Conservation (phyloP, 2,888 invertebrate genomes). For the Sabatieria punctata region DNA sequence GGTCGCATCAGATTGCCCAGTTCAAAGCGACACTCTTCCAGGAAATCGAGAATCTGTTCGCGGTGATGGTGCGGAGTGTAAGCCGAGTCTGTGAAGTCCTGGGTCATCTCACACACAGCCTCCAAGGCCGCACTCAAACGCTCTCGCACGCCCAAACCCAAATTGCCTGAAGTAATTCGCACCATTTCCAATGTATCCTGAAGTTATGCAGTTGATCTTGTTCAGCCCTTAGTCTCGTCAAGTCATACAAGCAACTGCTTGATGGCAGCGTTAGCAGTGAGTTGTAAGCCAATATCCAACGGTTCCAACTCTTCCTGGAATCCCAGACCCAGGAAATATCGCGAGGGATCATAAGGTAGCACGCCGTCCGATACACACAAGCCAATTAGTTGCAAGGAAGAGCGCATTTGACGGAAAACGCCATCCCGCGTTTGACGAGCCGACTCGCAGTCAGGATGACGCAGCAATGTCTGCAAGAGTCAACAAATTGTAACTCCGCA, state of each 20-base stretch:
- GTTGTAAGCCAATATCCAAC: conserved; percentile 34
- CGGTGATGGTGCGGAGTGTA: conserved; percentile 93
- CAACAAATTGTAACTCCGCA: too few species aligned
- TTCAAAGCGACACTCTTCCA: conserved; percentile 76
- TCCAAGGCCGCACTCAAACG: conserved; percentile 70
- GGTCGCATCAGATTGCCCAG: conserved; percentile 65
- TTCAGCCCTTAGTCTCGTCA: neutral
- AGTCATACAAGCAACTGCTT: conserved; percentile 52
- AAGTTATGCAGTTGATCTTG: neutral
- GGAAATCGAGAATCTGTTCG: conserved; percentile 68
- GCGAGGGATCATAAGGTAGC: conserved; percentile 32
- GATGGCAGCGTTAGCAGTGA: conserved; percentile 55
- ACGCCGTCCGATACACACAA: conserved; percentile 94
- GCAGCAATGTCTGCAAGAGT: conserved; percentile 56
- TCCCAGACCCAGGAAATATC: conserved; percentile 15
- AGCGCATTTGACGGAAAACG: conserved; percentile 77
- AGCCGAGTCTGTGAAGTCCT: conserved; percentile 96
- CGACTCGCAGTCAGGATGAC: conserved; percentile 80
- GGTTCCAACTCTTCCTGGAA: conserved; percentile 24
- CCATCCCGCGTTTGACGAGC: conserved; percentile 89
- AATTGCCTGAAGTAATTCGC: conserved; percentile 49
- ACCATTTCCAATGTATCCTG: conserved; percentile 64
- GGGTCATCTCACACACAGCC: conserved; percentile 73
- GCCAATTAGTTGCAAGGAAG: conserved; percentile 91
- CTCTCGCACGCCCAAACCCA: conserved; percentile 50